Conservation (phyloP, 2,113 vertebrate genomes). For the Grammomys surdaster region DNA sequence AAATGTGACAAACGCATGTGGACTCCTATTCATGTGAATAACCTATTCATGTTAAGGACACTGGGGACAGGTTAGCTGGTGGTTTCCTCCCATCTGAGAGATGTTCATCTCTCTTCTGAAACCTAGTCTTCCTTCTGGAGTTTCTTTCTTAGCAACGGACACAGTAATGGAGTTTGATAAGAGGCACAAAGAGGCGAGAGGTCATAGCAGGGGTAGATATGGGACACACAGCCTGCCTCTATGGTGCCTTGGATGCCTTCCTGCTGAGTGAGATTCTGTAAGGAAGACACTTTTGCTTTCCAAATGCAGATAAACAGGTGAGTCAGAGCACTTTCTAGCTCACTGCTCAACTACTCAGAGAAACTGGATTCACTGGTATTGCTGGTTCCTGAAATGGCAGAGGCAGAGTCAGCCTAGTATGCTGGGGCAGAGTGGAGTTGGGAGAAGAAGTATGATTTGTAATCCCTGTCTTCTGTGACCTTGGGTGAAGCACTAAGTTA, state of each 20-base stretch:
- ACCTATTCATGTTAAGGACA: neutral
- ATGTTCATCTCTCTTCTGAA: conserved; percentile 23
- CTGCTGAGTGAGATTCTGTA: neutral
- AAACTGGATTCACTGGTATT: neutral
- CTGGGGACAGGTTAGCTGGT: neutral
- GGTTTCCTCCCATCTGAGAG: neutral
- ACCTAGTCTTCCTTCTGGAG: neutral
- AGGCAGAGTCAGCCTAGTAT: neutral
- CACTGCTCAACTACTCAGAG: neutral
- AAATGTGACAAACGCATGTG: neutral
- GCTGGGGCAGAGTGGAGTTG: neutral
- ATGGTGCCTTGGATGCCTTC: neutral
- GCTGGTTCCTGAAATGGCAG: neutral
- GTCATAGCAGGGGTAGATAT: neutral
- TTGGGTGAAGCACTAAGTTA: neutral
- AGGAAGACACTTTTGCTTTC: conserved; percentile 14
- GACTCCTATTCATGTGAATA: neutral
- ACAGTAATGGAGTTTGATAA: neutral
- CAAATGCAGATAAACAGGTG: neutral
- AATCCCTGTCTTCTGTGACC: neutral
- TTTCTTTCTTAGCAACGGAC: neutral
- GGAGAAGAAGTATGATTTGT: neutral
- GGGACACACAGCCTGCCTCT: neutral
- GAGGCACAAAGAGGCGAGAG: neutral
- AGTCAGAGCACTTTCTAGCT: neutral